phyloP scores from a whole-genome alignment of 2,888 invertebrate species.

The Teinopalpus imperialis region DNA sequence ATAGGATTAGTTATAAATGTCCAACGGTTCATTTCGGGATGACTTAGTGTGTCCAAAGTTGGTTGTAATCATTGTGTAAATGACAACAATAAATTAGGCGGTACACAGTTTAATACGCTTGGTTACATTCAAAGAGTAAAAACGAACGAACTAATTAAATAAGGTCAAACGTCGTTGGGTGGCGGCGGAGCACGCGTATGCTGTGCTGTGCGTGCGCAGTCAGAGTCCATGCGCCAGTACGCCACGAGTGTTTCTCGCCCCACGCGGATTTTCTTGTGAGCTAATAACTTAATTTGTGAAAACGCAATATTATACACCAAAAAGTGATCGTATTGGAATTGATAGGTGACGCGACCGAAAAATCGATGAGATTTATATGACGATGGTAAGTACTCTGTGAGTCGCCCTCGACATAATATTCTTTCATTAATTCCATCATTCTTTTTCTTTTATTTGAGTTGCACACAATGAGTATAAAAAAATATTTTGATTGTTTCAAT shows the following conservation, averaged over 20 bases:
- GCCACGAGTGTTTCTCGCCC: constrained; percentile 42
- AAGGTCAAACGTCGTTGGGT: constrained; percentile 75
- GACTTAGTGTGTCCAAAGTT: constrained; percentile 12
- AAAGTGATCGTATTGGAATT: constrained; percentile 15
- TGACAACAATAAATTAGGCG: constrained; percentile 71
- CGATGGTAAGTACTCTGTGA: constrained; percentile 17
- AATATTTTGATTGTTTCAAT: neutral
- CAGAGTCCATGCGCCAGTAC: constrained; percentile 43
- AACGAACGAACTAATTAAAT: constrained; percentile 81
- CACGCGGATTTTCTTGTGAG: constrained; percentile 10
- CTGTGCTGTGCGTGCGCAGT: constrained; percentile 41
- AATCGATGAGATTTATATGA: too few species aligned
- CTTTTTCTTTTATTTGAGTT: neutral
- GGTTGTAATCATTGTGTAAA: constrained; percentile 49
- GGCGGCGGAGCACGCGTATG: constrained; percentile 30
- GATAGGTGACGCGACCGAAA: constrained; percentile 1
- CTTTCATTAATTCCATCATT: neutral
- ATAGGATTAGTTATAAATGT: constrained; percentile 6
- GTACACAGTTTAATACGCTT: constrained; percentile 73
- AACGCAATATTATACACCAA: constrained; percentile 4
- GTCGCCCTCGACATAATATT: constrained; percentile 1
- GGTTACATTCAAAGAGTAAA: constrained; percentile 76
- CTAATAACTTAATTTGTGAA: constrained; percentile 9
- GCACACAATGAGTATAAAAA: neutral
- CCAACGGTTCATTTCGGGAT: neutral